These are phyloP conservation scores for Alca torda DNA, from an alignment of 2,797 vertebrate genomes.

Conservation along the genomic window DNA sequence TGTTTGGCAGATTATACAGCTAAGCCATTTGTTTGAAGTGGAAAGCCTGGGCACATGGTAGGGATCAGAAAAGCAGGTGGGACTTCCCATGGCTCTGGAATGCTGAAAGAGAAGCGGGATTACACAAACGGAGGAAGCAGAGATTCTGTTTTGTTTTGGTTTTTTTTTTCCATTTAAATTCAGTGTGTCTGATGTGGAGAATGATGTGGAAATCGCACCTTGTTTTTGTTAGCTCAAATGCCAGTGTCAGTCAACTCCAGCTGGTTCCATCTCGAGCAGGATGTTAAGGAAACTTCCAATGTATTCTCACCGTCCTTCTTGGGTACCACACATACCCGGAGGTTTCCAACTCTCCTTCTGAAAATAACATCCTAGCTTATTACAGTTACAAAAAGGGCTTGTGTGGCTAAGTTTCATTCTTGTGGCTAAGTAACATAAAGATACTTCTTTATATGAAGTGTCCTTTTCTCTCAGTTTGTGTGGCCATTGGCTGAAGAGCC, in stretches of 20 bases:
- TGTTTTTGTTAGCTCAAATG: not conserved
- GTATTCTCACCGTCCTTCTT: not conserved
- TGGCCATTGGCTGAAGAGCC: not conserved
- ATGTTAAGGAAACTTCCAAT: not conserved
- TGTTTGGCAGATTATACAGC: not conserved
- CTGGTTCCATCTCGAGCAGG: not conserved
- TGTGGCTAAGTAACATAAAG: too few species aligned
- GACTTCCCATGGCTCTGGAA: not conserved
- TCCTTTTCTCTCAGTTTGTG: not conserved
- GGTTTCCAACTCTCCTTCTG: not conserved
- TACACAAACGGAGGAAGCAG: not conserved
- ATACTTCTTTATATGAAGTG: too few species aligned
- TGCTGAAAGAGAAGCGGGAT: not conserved
- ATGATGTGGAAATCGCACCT: not conserved
- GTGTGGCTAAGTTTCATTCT: not conserved
- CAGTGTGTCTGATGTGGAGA: not conserved
- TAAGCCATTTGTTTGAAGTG: not conserved
- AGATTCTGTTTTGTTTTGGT: not conserved
- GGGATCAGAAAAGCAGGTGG: constrained; percentile 14
- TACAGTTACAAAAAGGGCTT: not conserved
- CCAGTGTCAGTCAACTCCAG: not conserved
- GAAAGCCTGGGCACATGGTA: not conserved
- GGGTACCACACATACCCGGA: not conserved
- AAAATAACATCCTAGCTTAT: not conserved
- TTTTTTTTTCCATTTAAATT: not conserved